A percentile compares a stretch with the other conserved stretches of the same genome.
phyloP scores from a whole-genome alignment of 2,888 invertebrate genomes.

The Troglohyphantes excavatus region DNA sequence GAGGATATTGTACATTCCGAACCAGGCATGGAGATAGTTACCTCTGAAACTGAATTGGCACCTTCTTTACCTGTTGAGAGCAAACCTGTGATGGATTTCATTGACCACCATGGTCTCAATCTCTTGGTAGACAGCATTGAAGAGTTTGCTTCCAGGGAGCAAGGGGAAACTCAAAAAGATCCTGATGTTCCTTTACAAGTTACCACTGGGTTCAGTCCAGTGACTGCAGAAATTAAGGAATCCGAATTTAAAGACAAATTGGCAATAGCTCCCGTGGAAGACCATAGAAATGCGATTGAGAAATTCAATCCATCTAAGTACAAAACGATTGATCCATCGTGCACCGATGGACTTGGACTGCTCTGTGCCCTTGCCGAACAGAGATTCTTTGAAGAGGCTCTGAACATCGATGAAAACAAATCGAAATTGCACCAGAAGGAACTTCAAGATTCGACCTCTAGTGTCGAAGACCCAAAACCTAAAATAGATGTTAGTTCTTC shows the following conservation, averaged over 20 bases:
- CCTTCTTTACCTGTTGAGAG: slow-evolving; percentile 78
- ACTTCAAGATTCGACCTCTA: neutral
- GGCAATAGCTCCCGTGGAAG: neutral
- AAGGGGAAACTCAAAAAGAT: slow-evolving; percentile 34
- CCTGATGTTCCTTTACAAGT: neutral
- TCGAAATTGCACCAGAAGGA: slow-evolving; percentile 14
- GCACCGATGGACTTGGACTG: slow-evolving; percentile 85
- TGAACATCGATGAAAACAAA: slow-evolving; percentile 78
- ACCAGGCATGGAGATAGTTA: slow-evolving; percentile 68
- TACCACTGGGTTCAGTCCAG: neutral
- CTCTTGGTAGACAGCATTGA: slow-evolving; percentile 92
- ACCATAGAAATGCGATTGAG: neutral
- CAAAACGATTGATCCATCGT: slow-evolving; percentile 68
- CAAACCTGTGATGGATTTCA: slow-evolving; percentile 79
- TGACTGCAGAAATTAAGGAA: neutral
- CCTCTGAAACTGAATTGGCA: slow-evolving; percentile 71
- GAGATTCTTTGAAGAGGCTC: slow-evolving; percentile 88
- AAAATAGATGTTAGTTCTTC: slow-evolving; percentile 5
- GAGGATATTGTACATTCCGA: slow-evolving; percentile 51
- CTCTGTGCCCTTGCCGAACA: slow-evolving; percentile 93
- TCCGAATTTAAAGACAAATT: neutral
- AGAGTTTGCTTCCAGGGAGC: slow-evolving; percentile 84
- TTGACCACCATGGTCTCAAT: slow-evolving; percentile 86
- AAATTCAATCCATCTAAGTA: slow-evolving; percentile 52
- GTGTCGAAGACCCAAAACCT: slow-evolving; percentile 1